Base-by-base conservation (phyloP, 2,888 invertebrate species). In the Allygus modestus region DNA sequence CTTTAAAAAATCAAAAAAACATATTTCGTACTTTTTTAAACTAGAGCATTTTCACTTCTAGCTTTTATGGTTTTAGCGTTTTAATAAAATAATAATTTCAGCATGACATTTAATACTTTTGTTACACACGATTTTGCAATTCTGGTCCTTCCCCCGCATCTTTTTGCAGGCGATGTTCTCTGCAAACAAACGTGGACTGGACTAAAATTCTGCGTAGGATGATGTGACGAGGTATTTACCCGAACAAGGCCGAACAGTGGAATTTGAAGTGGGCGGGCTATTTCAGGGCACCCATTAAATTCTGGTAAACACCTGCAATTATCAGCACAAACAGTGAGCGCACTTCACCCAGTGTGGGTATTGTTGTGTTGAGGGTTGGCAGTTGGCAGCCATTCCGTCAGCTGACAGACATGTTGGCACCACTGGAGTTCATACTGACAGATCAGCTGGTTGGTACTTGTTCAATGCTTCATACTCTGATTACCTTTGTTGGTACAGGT, bases 211-310 rank as follows among this genome's bases (percentile, higher is more conserved):
- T n/a, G n/a, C n/a, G n/a, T n/a, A n/a, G n/a, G n/a, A n/a, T n/a
- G n/a, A n/a, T n/a, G n/a, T 37, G 46, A 46, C 46, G 46, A 9
- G 5, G 46, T 46, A 12, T 7, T 7, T 46, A 17, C 46, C 17
- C 17, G 7, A 65, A 28, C 65, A 65, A 65, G 65, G 65, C 65
- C 28, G 58, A 65, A 12, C 65, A 15, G 65, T 31, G 65, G 65
- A 65, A 65, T 65, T 65, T 65, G 65, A 28, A 65, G 65, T 65
- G 65, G 65, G 65, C 65, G 65, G 17, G 28, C 65, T 65, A 65
- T 65, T 65, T 65, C n/a, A 0, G 65, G 65, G 65, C 58, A 12
- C 15, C 58, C 65, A 65, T 65, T 65, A 65, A 65, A 65, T 65
- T 65, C 65, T 23, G 65, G 65, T 65, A 65, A 65, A 65, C 65